phyloP scores from a whole-genome alignment of 2,888 invertebrate species.

The Drosophila tripunctata region DNA sequence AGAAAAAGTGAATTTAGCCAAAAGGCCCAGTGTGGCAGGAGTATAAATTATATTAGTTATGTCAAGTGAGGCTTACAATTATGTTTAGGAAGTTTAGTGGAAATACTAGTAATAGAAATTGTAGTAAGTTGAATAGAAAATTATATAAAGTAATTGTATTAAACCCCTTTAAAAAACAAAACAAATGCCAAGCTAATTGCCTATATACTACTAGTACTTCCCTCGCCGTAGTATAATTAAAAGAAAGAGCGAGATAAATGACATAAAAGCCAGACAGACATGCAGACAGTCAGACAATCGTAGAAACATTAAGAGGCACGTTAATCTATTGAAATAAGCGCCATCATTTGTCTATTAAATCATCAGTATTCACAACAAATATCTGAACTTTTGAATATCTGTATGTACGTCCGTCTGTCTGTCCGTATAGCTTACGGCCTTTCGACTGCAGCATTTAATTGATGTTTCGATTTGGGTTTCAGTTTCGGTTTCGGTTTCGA shows the following conservation, averaged over 20 bases:
- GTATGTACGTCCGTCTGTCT: not conserved
- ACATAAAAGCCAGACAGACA: slow-evolving; percentile 19
- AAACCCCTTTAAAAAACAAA: no score
- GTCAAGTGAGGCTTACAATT: not conserved
- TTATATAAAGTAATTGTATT: no score
- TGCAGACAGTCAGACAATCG: slow-evolving; percentile 15
- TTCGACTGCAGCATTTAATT: slow-evolving; percentile 53
- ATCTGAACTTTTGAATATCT: slow-evolving; percentile 22
- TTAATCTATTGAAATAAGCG: slow-evolving; percentile 72
- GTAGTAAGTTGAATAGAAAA: not conserved
- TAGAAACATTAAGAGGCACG: slow-evolving; percentile 53
- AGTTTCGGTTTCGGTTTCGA: slow-evolving; percentile 6
- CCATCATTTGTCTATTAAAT: slow-evolving; percentile 68
- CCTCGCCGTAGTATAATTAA: no score
- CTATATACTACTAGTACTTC: no score
- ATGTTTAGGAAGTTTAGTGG: not conserved
- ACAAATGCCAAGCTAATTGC: slow-evolving; percentile 15
- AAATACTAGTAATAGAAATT: not conserved
- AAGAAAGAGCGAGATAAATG: slow-evolving; percentile 3
- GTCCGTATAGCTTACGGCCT: slow-evolving; percentile 9
- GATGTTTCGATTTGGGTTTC: slow-evolving; percentile 31
- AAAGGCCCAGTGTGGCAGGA: not conserved
- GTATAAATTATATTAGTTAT: slow-evolving; percentile 24
- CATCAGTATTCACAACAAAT: no score
- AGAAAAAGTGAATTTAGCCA: not conserved